Evolutionary conservation across 1,140 invertebrate species (phyloP), one percentile per base, ranked within the genome.

Genomic region (Kradibia gibbosae): DNA sequence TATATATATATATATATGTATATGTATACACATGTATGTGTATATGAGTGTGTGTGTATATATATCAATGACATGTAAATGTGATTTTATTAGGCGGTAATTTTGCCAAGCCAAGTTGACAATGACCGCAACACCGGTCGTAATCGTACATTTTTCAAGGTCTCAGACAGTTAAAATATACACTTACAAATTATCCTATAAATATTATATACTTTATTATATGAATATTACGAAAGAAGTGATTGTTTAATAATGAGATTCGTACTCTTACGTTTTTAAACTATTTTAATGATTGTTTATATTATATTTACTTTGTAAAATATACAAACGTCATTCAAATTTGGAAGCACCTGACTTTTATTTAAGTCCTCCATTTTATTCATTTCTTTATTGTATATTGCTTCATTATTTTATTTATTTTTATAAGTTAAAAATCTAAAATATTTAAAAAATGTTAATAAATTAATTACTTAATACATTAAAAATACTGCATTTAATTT

Each of bases 281-380:
- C 86, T 84, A 90, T 87, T 86, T 89, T 89, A 86, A 86, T 86
- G 88, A 90, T 90, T 90, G 88, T 90, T 90, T 91, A 89, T 90
- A 90, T 90, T 90, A 86, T 87, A 89, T 90, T 91, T 90, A 90
- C 88, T 90, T 90, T 90, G 89, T 90, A 90, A 90, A 90, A 91
- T 91, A 90, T 90, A 90, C 89, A 90, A 89, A 83, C 89, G 86
- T 89, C 87, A 90, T 91, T 91, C 88, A 85, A 87, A 88, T 87
- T 87, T 88, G 84, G 81, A 87, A 72, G 57, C 22, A n/a, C 5
- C 1, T 31, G 80, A 45, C 57, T 39, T 78, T 78, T 71, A 20
- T 25, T 45, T 45, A 45, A 45, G 13, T 45, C 5, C 42, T 13
- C 42, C 13, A 53, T 20, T 20, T 17, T 20, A 17, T 20, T 53